Conservation (phyloP, 2,888 invertebrate genomes). For the Leptinotarsa haldemani region DNA sequence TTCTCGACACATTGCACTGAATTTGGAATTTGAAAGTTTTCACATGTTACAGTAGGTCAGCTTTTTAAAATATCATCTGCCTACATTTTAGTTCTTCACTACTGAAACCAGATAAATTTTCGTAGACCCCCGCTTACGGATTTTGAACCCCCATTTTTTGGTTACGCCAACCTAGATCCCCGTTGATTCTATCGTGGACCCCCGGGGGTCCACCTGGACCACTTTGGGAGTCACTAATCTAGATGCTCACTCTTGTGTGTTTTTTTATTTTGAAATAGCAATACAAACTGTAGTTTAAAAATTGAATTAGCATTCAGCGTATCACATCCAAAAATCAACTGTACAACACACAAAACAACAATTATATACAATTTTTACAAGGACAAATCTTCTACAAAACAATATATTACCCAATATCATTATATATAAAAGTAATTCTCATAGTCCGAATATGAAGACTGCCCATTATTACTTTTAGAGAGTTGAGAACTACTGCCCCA, state of each 20-base stretch:
- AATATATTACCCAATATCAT: conserved; percentile 13
- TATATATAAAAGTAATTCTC: conserved; percentile 77
- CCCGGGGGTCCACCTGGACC: no score
- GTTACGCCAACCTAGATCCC: no score
- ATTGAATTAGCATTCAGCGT: neutral
- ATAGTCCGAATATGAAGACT: conserved; percentile 71
- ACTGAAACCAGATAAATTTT: no score
- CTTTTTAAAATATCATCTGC: no score
- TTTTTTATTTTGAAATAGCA: neutral
- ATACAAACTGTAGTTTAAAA: neutral
- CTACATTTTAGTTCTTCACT: no score
- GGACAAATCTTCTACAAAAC: conserved; percentile 7
- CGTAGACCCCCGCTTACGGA: no score
- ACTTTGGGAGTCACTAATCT: no score
- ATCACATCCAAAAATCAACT: conserved; percentile 43
- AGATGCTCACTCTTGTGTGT: neutral
- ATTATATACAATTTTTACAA: conserved; percentile 44
- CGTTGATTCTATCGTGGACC: no score
- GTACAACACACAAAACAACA: conserved; percentile 35
- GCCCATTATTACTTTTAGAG: conserved; percentile 53
- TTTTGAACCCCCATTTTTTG: no score
- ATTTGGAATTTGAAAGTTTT: no score
- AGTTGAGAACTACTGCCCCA: conserved; percentile 54
- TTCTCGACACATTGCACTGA: no score
- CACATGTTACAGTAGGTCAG: no score